Conservation (phyloP, 1,140 invertebrate species). For the Ceratosolen solmsi region DNA sequence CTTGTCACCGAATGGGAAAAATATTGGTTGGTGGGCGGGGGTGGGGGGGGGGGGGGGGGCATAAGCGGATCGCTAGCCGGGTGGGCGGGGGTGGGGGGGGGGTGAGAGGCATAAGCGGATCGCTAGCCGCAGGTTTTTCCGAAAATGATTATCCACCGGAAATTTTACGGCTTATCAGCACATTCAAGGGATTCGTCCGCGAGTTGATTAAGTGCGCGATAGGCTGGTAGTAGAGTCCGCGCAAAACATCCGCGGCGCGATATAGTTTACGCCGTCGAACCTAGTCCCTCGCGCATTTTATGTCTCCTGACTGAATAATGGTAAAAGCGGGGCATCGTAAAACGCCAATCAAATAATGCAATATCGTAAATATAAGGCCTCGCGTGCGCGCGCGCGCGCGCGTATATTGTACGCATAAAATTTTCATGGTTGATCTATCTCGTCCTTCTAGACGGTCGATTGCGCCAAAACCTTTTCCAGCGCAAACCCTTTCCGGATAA, state of each 20-base stretch:
- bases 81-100: too few relatives aligned
- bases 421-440: slow-evolving; percentile 55
- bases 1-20: too few relatives aligned
- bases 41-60: too few relatives aligned
- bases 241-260: not conserved
- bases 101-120: too few relatives aligned
- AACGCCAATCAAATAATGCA: slow-evolving; percentile 63
- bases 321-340: slow-evolving; percentile 60
- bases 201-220: slow-evolving; percentile 57
- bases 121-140: slow-evolving; percentile 7
- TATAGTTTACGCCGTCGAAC: not conserved
- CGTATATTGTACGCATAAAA: slow-evolving; percentile 52
- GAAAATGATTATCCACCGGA: slow-evolving; percentile 25
- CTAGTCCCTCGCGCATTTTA: slow-evolving; percentile 31
- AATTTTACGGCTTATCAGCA: slow-evolving; percentile 58
- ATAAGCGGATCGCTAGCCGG: too few relatives aligned
- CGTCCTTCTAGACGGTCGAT: slow-evolving; percentile 11
- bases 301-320: slow-evolving; percentile 57
- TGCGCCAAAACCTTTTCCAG: not conserved
- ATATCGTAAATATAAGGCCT: slow-evolving; percentile 61
- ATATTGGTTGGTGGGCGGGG: too few relatives aligned
- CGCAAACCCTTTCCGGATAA: slow-evolving; percentile 5
- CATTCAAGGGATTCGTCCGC: slow-evolving; percentile 54
- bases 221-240: slow-evolving; percentile 16
- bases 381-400: not conserved